Percentiles rank a stretch among this genome's conserved stretches.
phyloP scores from a whole-genome alignment of 1,140 invertebrate species.

The Marisa cornuarietis region DNA sequence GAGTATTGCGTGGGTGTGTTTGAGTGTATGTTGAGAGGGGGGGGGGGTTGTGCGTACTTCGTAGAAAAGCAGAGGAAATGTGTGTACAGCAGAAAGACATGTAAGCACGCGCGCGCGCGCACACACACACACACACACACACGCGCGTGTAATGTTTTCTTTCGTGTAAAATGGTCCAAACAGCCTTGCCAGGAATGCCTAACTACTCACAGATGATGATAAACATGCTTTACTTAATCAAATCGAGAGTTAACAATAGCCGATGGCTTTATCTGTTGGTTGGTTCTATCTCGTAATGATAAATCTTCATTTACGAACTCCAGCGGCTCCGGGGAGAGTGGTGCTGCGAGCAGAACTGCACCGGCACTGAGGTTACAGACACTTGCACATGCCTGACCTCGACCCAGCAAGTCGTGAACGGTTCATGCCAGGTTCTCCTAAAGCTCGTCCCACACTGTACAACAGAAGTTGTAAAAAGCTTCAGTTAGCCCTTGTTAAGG shows the following conservation, averaged over 20 bases:
- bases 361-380: too few species aligned
- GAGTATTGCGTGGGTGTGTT: too few species aligned
- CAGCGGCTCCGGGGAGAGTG: too few species aligned
- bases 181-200: too few species aligned
- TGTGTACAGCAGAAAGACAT: not conserved
- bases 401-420: too few species aligned
- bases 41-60: not conserved
- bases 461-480: too few species aligned
- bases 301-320: not conserved
- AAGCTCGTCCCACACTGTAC: too few species aligned
- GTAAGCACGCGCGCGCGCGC: not conserved
- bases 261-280: not conserved
- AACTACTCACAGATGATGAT: too few species aligned
- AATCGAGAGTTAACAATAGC: not conserved
- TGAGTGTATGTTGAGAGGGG: not conserved
- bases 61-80: not conserved
- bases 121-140: constrained; percentile 5
- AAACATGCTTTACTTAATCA: not conserved
- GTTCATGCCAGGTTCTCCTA: too few species aligned
- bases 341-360: too few species aligned
- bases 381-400: too few species aligned
- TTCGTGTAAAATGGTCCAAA: not conserved
- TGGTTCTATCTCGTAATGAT: not conserved
- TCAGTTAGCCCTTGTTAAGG: too few species aligned
- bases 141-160: not conserved